Percentiles rank a stretch among this genome's conserved stretches.
phyloP scores from a whole-genome alignment of 2,113 vertebrate genomes.

The Gavia stellata region DNA sequence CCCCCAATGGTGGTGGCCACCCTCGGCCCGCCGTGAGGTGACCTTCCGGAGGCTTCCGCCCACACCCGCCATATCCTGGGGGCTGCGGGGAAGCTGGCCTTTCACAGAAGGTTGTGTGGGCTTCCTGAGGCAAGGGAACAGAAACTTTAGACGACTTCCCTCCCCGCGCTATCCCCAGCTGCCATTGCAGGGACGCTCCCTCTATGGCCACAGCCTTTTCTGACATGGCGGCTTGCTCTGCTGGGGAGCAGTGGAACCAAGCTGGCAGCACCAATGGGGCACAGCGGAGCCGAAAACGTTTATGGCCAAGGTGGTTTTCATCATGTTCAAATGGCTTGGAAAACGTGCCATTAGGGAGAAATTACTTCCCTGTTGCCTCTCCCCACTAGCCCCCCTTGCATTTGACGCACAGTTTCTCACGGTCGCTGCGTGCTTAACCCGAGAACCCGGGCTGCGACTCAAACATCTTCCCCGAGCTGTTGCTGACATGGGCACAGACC shows the following conservation, averaged over 20 bases:
- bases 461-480: neutral
- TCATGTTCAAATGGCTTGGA: neutral
- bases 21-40: neutral
- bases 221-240: neutral
- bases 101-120: neutral
- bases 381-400: neutral
- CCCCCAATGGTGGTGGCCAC: neutral
- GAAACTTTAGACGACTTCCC: neutral
- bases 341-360: neutral
- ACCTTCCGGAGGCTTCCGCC: rapidly evolving
- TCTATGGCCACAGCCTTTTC: neutral
- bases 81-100: neutral
- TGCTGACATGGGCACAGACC: neutral
- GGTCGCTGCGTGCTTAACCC: rapidly evolving
- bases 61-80: rapidly evolving
- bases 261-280: neutral
- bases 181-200: neutral
- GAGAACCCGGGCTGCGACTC: neutral
- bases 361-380: neutral
- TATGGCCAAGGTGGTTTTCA: neutral
- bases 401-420: rapidly evolving
- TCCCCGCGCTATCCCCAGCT: neutral
- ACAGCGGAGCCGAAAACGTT: neutral
- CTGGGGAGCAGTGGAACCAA: neutral
- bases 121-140: neutral